Evolutionary conservation across 2,888 invertebrate species (phyloP).

Genomic region (Keiferia lycopersicella): DNA sequence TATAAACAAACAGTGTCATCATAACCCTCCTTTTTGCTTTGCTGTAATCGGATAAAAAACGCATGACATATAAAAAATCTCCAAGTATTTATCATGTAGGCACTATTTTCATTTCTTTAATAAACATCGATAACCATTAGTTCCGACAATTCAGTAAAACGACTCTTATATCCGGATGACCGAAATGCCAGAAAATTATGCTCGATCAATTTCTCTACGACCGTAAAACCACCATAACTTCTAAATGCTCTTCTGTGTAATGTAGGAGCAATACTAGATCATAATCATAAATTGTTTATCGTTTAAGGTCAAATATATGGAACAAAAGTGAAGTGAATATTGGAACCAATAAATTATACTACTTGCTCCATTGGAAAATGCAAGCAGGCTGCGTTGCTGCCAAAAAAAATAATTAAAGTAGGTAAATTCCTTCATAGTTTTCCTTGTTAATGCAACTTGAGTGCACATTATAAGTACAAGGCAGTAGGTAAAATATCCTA

Average conservation of each 20-base stretch:
- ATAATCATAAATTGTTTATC: slow-evolving; percentile 6
- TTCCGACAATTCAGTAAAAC: not conserved
- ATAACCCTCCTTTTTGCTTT: too few relatives aligned
- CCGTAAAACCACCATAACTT: not conserved
- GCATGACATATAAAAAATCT: too few relatives aligned
- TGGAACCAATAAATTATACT: not conserved
- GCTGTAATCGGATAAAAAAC: too few relatives aligned
- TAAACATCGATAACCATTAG: too few relatives aligned
- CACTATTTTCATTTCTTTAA: too few relatives aligned
- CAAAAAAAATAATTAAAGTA: not conserved
- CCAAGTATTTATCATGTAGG: too few relatives aligned
- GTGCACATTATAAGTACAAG: not conserved
- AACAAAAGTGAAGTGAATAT: too few relatives aligned
- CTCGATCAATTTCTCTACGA: not conserved
- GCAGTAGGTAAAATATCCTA: not conserved
- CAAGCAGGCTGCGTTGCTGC: not conserved
- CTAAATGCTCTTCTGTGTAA: not conserved
- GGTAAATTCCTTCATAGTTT: not conserved
- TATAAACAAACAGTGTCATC: too few relatives aligned
- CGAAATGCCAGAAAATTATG: not conserved
- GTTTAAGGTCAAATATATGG: not conserved
- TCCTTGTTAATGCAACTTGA: not conserved
- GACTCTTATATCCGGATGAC: not conserved
- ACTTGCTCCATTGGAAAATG: not conserved
- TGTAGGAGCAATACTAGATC: not conserved